Evolutionary conservation across 2,113 vertebrate species (phyloP).

Genomic region (Stegostoma tigrinum): DNA sequence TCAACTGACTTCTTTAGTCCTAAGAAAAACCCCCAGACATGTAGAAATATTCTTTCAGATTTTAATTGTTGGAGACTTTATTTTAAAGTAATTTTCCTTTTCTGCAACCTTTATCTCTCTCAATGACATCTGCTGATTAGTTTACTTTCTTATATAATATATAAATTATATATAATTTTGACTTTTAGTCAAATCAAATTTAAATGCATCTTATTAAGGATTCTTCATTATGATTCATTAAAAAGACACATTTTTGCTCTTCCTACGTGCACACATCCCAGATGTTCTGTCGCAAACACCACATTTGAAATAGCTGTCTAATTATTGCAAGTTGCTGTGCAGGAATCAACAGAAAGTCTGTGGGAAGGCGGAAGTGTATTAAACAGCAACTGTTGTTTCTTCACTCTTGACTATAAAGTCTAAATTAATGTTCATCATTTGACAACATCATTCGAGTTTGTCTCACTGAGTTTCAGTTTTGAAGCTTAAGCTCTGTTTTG

Average conservation of each 20-base stretch:
- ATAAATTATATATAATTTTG: not conserved
- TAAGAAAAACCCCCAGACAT: not conserved
- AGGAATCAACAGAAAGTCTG: not conserved
- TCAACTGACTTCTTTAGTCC: not conserved
- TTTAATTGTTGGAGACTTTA: not conserved
- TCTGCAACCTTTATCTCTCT: not conserved
- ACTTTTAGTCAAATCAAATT: not conserved
- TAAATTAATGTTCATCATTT: not conserved
- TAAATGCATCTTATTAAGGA: not conserved
- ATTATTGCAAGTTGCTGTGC: not conserved
- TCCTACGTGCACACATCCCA: not conserved
- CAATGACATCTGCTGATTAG: not conserved
- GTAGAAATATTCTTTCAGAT: not conserved
- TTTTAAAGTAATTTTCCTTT: not conserved
- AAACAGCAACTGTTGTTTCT: not conserved
- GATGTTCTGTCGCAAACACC: not conserved
- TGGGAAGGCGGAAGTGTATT: not conserved
- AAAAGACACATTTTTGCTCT: not conserved
- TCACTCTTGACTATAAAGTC: not conserved
- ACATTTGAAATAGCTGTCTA: not conserved
- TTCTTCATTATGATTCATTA: not conserved
- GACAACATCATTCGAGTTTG: not conserved
- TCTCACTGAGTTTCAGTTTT: not conserved
- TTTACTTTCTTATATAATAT: not conserved
- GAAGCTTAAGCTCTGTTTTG: not conserved